These are phyloP conservation scores for Molanna angustata DNA, from an alignment of 2,888 invertebrate genomes.

Conservation along the genomic window DNA sequence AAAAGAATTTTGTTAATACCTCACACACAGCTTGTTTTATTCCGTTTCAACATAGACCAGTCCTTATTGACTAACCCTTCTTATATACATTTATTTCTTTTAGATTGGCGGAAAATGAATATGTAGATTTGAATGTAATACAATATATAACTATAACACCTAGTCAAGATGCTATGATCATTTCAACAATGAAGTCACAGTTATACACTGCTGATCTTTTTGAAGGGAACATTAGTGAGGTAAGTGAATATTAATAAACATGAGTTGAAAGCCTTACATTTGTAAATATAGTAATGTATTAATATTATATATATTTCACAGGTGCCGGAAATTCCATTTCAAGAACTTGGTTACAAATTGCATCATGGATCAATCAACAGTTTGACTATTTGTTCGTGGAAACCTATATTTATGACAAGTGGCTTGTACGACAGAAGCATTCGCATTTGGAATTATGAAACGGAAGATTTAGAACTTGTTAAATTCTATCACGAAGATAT, in stretches of 20 bases:
- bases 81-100: conserved; percentile 1
- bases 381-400: conserved; percentile 83
- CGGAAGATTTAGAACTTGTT: conserved; percentile 71
- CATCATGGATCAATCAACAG: conserved; percentile 81
- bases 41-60: no score
- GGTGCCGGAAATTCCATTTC: conserved; percentile 60
- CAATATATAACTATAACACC: conserved; percentile 59
- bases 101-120: conserved; percentile 33
- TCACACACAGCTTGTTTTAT: no score
- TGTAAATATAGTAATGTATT: no score
- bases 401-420: conserved; percentile 83
- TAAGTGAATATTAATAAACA: no score
- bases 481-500: conserved; percentile 84
- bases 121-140: conserved; percentile 47
- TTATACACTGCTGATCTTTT: conserved; percentile 66
- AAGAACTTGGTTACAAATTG: conserved; percentile 67
- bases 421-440: conserved; percentile 79
- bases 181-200: conserved; percentile 69
- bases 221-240: conserved; percentile 57
- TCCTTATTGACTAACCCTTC: no score
- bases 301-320: conserved; percentile 34
- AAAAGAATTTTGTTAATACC: no score
- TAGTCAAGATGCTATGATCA: conserved; percentile 58
- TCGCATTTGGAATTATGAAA: conserved; percentile 90
- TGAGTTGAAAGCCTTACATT: no score